These are phyloP conservation scores for Lepidotrigona ventralis DNA, from an alignment of 1,140 invertebrate genomes.

Conservation along the genomic window DNA sequence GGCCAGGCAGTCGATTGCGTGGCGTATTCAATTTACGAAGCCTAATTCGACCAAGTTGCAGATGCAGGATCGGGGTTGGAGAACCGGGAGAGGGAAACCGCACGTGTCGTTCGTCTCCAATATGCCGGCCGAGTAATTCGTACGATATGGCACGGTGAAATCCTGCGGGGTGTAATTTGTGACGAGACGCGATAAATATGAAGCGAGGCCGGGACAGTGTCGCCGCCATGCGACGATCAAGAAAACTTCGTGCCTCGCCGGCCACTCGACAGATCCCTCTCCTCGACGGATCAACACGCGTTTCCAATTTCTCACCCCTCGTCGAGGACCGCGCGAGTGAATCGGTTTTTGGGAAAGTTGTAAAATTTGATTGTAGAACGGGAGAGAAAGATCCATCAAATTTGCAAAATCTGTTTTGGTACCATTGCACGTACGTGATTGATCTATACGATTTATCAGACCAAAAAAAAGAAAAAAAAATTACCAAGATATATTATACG, in stretches of 20 bases:
- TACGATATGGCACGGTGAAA: constrained; percentile 12
- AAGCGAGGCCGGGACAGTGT: constrained; percentile 56
- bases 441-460: too few relatives aligned
- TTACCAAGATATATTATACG: too few relatives aligned
- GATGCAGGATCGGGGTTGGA: background rate
- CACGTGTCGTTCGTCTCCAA: constrained; percentile 47
- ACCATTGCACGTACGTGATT: too few relatives aligned
- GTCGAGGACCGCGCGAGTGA: too few relatives aligned
- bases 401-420: too few relatives aligned
- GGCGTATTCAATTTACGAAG: constrained; percentile 54
- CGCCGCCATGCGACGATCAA: constrained; percentile 64
- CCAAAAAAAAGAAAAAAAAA: too few relatives aligned
- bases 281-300: constrained; percentile 65
- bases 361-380: too few relatives aligned
- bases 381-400: too few relatives aligned
- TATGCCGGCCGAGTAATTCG: constrained; percentile 9
- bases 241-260: constrained; percentile 49
- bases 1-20: constrained; percentile 34
- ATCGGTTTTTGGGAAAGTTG: too few relatives aligned
- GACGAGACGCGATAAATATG: constrained; percentile 56
- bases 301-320: background rate
- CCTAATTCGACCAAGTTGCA: constrained; percentile 46
- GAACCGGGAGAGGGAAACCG: constrained; percentile 14
- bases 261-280: background rate
- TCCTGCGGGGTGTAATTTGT: constrained; percentile 59